Percentiles rank a stretch among this genome's conserved stretches.
Conservation (phyloP, 2,797 vertebrate species). For the Knipowitschia caucasica region DNA sequence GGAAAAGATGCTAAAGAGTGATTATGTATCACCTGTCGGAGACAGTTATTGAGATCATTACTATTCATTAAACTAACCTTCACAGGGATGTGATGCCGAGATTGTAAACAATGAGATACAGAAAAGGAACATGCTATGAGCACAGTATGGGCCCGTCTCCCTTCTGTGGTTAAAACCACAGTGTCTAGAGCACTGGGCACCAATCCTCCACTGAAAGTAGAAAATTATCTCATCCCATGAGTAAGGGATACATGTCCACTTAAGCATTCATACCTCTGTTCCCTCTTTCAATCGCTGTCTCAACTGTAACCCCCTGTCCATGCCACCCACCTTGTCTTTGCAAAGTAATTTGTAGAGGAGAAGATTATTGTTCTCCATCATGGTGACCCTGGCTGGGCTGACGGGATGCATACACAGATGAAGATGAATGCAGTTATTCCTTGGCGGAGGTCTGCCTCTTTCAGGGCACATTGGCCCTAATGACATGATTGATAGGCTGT, state of each 20-base stretch:
- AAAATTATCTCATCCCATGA: not conserved
- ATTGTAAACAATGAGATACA: slow-evolving; percentile 93
- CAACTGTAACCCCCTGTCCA: slow-evolving; percentile 53
- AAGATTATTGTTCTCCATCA: slow-evolving; percentile 99
- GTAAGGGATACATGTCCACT: slow-evolving; percentile 9
- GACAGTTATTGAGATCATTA: slow-evolving; percentile 82
- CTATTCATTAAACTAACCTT: slow-evolving; percentile 98
- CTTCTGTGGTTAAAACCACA: not conserved
- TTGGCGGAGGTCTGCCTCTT: slow-evolving; percentile 98
- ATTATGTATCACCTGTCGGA: slow-evolving; percentile 78
- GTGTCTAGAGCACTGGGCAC: not conserved
- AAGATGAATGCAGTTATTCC: slow-evolving; percentile 99
- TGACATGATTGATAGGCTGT: slow-evolving; percentile 99
- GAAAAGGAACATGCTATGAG: slow-evolving; percentile 78
- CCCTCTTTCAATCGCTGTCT: slow-evolving; percentile 57
- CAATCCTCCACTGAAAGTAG: not conserved
- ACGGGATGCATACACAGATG: slow-evolving; percentile 98
- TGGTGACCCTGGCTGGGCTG: slow-evolving; percentile 99
- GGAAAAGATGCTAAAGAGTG: slow-evolving; percentile 68
- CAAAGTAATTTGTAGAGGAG: slow-evolving; percentile 99
- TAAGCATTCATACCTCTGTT: slow-evolving; percentile 43
- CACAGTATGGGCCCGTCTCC: not conserved
- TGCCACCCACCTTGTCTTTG: slow-evolving; percentile 83
- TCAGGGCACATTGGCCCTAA: slow-evolving; percentile 99
- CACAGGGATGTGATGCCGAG: slow-evolving; percentile 85